Base-by-base conservation (phyloP, 2,797 vertebrate species). In the Premnoplex brunnescens region DNA sequence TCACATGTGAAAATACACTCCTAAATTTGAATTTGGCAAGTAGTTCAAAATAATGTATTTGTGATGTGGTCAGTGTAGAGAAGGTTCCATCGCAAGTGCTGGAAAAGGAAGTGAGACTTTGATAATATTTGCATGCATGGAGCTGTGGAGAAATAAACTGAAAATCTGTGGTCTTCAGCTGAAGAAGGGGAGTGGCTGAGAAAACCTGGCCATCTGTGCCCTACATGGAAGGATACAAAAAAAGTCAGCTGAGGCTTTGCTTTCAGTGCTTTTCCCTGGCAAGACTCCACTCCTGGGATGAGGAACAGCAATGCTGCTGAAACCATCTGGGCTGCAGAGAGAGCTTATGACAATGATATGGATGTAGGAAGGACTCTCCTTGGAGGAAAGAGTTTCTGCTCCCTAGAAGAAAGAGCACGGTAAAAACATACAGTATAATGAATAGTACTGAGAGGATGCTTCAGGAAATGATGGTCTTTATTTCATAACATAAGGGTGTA, bases 211-310 rank as follows among this genome's bases (percentile, higher is more conserved):
- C 96, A 96, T 94, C 79, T 79, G 91, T 95, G 85, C 84, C 71
- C 91, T 96, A 30, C 49, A 39, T 92, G 76, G 88, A 91, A 77
- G 72, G 67, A 78, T n/a, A 93, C 69, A 93, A 55, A 91, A 72
- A 84, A 39, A 87, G 41, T 95, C 94, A 91, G 73, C 76, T 81
- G 92, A 94, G 76, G 74, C 83, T 95, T 95, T 85, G 89, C 93
- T 91, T 88, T 96, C 49, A 66, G 85, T 78, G 93, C 37, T 72
- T 95, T 95, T 89, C 60, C 78, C 74, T 95, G 96, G 93, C 95
- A 83, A 82, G 55, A 46, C 59, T 95, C 84, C 94, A 76, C 74
- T 96, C 91, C 60, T 58, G 79, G 12, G 77, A 75, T 92, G 79
- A 88, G 69, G 55, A 90, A 60, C 58, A 52, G 79, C 64, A 76